Conservation (phyloP, 2,888 invertebrate species). For the Gryllus longicercus region DNA sequence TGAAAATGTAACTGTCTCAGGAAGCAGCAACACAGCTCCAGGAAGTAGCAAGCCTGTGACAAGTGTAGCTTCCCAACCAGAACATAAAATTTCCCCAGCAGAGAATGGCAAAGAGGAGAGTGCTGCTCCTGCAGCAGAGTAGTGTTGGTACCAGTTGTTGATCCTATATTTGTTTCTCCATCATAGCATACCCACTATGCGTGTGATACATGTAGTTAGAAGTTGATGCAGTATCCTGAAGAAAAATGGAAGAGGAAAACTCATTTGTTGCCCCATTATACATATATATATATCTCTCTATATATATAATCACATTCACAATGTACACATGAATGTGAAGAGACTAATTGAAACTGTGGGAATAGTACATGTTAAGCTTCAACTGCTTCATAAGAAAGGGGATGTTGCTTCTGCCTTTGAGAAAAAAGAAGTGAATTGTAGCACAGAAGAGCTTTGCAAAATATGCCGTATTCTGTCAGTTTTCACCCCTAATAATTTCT, state of each 20-base stretch:
- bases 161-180: neutral
- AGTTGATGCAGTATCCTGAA: neutral
- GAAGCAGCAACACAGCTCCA: slow-evolving; percentile 19
- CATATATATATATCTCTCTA: neutral
- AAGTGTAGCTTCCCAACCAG: slow-evolving; percentile 22
- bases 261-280: neutral
- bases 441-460: slow-evolving; percentile 17
- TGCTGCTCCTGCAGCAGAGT: slow-evolving; percentile 29
- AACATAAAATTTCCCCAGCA: slow-evolving; percentile 24
- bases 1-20: slow-evolving; percentile 25
- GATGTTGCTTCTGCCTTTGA: neutral
- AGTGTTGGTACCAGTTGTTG: neutral
- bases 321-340: neutral
- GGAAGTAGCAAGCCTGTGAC: slow-evolving; percentile 27
- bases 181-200: slow-evolving; percentile 19
- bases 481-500: neutral
- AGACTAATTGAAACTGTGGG: neutral
- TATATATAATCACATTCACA: neutral
- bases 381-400: neutral
- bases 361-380: neutral
- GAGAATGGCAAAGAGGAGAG: slow-evolving; percentile 33
- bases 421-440: neutral
- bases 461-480: slow-evolving; percentile 6
- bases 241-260: neutral
- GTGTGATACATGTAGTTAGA: slow-evolving; percentile 29